A percentile compares a stretch with the other conserved stretches of the same genome.
Conservation (phyloP, 2,113 vertebrate genomes). For the Pachypanchax playfairii region DNA sequence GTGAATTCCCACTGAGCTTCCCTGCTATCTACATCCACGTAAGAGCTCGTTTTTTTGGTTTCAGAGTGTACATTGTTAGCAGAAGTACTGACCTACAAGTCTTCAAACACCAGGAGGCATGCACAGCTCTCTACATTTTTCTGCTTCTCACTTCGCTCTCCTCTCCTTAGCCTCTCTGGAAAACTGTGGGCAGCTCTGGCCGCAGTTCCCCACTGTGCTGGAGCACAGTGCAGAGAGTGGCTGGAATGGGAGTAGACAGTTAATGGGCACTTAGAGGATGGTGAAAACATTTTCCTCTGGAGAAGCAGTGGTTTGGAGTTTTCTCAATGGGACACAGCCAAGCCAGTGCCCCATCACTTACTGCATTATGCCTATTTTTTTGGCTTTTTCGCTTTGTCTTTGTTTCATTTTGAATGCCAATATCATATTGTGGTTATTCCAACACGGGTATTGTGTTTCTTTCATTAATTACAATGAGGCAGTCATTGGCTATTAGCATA, state of each 20-base stretch:
- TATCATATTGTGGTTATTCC: slow-evolving; percentile 10
- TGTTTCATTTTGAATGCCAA: slow-evolving; percentile 38
- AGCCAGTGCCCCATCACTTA: slow-evolving; percentile 42
- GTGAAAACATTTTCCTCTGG: slow-evolving; percentile 76
- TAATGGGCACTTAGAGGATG: slow-evolving; percentile 78
- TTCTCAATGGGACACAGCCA: slow-evolving; percentile 49
- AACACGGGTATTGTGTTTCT: slow-evolving; percentile 4
- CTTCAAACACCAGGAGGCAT: slow-evolving; percentile 44
- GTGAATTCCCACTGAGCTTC: slow-evolving; percentile 11
- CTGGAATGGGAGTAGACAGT: slow-evolving; percentile 76
- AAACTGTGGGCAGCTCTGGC: slow-evolving; percentile 60
- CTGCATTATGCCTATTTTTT: slow-evolving; percentile 36
- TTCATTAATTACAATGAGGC: slow-evolving; percentile 3
- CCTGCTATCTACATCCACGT: slow-evolving; percentile 36
- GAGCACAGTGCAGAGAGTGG: slow-evolving; percentile 43
- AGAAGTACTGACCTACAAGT: slow-evolving; percentile 64
- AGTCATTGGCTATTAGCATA: background rate
- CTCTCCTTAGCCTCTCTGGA: slow-evolving; percentile 52
- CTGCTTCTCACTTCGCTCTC: slow-evolving; percentile 16
- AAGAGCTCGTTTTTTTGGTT: slow-evolving; percentile 32
- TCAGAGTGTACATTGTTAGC: slow-evolving; percentile 42
- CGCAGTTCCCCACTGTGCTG: slow-evolving; percentile 64
- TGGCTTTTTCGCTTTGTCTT: too few relatives aligned
- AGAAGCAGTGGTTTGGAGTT: slow-evolving; percentile 67
- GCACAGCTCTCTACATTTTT: slow-evolving; percentile 28